phyloP scores from a whole-genome alignment of 2,888 invertebrate genomes.

The Tiliacea aurago region DNA sequence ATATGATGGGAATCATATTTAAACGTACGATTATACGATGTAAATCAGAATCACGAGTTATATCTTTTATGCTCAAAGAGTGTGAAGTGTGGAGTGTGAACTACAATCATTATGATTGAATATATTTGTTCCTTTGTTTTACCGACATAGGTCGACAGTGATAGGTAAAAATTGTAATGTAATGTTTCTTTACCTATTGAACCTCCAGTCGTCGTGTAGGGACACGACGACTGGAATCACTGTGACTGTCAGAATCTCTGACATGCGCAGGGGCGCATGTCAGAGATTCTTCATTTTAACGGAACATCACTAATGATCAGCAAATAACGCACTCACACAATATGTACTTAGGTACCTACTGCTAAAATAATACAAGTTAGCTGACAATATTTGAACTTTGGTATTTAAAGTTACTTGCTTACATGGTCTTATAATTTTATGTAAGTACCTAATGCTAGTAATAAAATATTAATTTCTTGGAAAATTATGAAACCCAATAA shows the following conservation, averaged over 20 bases:
- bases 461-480: background rate
- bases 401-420: constrained; percentile 3
- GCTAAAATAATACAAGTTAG: constrained; percentile 35
- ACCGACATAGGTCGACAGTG: background rate
- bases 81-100: constrained; percentile 21
- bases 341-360: too few species aligned
- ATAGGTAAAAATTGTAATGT: background rate
- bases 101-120: constrained; percentile 2
- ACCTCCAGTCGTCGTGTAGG: background rate
- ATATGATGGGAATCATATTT: constrained; percentile 71
- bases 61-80: constrained; percentile 9
- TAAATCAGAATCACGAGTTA: constrained; percentile 32
- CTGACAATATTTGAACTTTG: constrained; percentile 30
- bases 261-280: too few species aligned
- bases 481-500: background rate
- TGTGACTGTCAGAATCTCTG: too few species aligned
- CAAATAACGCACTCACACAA: constrained; percentile 61
- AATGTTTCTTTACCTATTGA: background rate
- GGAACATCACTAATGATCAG: constrained; percentile 66
- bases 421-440: too few species aligned
- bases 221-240: too few species aligned
- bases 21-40: constrained; percentile 35
- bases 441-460: background rate
- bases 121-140: background rate
- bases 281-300: constrained; percentile 59